Evolutionary conservation across 2,888 invertebrate genomes (phyloP).

Genomic region (Sarcophaga subvicina): DNA sequence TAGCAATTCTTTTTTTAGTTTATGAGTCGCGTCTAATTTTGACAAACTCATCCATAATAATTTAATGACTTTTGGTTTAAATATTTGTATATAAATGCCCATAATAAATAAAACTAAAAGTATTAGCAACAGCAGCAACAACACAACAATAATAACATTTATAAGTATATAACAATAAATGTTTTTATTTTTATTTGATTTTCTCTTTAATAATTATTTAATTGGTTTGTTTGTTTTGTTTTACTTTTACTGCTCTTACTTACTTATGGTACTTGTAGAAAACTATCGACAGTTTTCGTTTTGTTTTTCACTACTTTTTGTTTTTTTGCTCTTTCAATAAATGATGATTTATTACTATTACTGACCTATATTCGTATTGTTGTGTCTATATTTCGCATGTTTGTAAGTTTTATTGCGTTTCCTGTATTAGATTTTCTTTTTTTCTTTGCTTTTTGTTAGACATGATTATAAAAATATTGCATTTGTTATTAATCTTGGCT

Average conservation of each 20-base stretch:
- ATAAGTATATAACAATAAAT: too few relatives aligned
- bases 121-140: neutral
- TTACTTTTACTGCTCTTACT: neutral
- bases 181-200: slow-evolving; percentile 27
- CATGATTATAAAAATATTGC: slow-evolving; percentile 18
- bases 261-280: neutral
- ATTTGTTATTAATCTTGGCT: slow-evolving; percentile 25
- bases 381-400: slow-evolving; percentile 18
- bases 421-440: neutral
- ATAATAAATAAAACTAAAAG: slow-evolving; percentile 28
- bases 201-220: slow-evolving; percentile 52
- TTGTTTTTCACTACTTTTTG: neutral
- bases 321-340: slow-evolving; percentile 25
- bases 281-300: neutral
- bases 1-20: neutral
- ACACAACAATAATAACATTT: neutral
- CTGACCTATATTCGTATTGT: slow-evolving; percentile 20
- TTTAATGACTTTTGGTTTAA: neutral
- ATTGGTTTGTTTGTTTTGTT: slow-evolving; percentile 24
- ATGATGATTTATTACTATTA: slow-evolving; percentile 32
- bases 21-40: neutral
- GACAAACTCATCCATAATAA: slow-evolving; percentile 32
- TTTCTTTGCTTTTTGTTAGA: slow-evolving; percentile 7
- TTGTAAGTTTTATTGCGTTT: slow-evolving; percentile 39
- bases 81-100: neutral